Conservation (phyloP, 2,113 vertebrate genomes). For the Poicephalus gulielmi region DNA sequence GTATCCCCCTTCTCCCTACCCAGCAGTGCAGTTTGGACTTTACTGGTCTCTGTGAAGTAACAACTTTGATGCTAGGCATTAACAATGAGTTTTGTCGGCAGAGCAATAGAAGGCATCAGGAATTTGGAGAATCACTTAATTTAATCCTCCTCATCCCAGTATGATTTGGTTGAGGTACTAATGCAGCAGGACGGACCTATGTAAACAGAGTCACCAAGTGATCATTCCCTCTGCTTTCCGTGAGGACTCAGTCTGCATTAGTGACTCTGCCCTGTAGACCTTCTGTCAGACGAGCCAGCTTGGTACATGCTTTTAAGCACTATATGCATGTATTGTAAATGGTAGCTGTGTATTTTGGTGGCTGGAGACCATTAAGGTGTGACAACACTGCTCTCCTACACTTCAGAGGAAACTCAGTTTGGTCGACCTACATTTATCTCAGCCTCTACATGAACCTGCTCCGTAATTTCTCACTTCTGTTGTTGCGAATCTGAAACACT, state of each 20-base stretch:
- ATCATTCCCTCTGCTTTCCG: neutral
- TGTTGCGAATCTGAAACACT: neutral
- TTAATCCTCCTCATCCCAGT: neutral
- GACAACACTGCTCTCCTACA: neutral
- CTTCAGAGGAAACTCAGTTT: neutral
- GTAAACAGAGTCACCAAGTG: neutral
- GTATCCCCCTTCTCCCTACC: neutral
- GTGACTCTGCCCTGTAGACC: neutral
- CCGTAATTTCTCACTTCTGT: neutral
- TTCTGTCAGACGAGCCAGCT: neutral
- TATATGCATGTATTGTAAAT: neutral
- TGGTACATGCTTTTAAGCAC: neutral
- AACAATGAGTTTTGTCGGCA: neutral
- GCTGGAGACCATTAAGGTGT: constrained; percentile 26
- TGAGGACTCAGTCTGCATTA: neutral
- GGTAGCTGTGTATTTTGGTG: constrained; percentile 33
- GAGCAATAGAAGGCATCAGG: neutral
- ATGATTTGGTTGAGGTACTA: neutral
- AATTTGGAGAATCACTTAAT: neutral
- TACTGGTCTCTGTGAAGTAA: neutral
- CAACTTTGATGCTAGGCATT: neutral
- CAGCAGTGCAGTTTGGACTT: neutral
- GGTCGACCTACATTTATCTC: neutral
- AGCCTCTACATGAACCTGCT: neutral
- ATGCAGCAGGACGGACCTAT: neutral